These are phyloP conservation scores for Proteles cristata DNA, from an alignment of 2,113 vertebrate species.

Conservation along the genomic window DNA sequence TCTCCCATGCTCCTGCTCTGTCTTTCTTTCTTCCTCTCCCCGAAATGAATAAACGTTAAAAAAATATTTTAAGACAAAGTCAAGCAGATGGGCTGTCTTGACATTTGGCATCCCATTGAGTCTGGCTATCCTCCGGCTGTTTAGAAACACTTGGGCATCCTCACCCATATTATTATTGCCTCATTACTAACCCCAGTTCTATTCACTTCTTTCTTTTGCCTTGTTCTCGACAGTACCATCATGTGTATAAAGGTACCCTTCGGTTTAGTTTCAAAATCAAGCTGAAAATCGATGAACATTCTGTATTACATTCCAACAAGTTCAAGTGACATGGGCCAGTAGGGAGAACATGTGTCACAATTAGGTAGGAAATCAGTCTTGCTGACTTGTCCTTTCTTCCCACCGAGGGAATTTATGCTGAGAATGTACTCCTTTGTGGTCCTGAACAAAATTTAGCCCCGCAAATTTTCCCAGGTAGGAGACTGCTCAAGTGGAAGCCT, in stretches of 20 bases:
- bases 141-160: not conserved
- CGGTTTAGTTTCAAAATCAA: slow-evolving; percentile 8
- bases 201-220: not conserved
- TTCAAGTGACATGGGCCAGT: not conserved
- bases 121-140: not conserved
- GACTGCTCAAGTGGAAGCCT: not conserved
- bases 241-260: not conserved
- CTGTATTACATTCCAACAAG: not conserved
- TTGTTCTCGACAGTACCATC: not conserved
- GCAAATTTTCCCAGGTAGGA: not conserved
- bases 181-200: not conserved
- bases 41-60: too few species aligned
- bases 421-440: slow-evolving; percentile 1
- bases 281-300: not conserved
- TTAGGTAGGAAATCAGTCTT: slow-evolving; percentile 29
- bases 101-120: not conserved
- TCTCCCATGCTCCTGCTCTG: too few species aligned
- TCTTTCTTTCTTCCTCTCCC: too few species aligned
- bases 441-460: not conserved
- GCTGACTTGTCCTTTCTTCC: not conserved
- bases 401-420: not conserved
- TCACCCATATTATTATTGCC: not conserved
- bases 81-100: not conserved
- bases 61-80: not conserved
- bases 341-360: not conserved